Evolutionary conservation across 2,113 vertebrate species (phyloP), one percentile per base, ranked within the genome.

Genomic region (Aramus guarauna): DNA sequence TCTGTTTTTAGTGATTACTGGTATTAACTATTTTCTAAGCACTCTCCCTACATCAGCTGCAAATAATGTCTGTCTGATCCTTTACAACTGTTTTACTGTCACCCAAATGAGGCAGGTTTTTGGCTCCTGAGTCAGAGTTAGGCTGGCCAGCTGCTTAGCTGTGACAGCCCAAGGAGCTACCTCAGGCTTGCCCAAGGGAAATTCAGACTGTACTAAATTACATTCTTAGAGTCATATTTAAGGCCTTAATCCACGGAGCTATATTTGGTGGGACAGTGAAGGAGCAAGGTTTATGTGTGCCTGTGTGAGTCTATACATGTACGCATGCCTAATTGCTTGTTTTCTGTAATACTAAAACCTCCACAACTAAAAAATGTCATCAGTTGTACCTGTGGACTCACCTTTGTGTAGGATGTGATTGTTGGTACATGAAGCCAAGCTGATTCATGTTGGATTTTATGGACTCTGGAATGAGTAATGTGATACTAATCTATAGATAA

Each of bases 401-500:
- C 91, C 94, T 96, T 78, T 89, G 67, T 43, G 34, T 43, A 48
- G 88, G 67, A 80, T 17, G 50, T 67, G 90, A 59, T 18, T 85
- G 74, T 74, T 85, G 68, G 80, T 90, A 60, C 76, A 74, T 0
- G 0, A 79, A 94, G 67, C 64, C 86, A 94, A 81, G 87, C 30
- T 84, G 67, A 80, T 95, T 95, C 90, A 47, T 73, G 83, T 72
- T 88, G 76, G 77, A 82, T 95, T 96, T 95, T 85, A 90, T 52
- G 83, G 86, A n/a, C 84, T 92, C 74, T 85, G 85, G 89, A 88
- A 96, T 94, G 85, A 95, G 96, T 92, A 97, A 97, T 45, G 32
- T 34, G 85, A 97, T 94, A 89, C 69, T 53, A 84, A 97, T 97
- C 96, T 93, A 80, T 83, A 97, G 96, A 96, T 97, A 96, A 96